A percentile compares a stretch with the other conserved stretches of the same genome.
These are phyloP conservation scores for Parus major DNA, from an alignment of 2,113 vertebrate genomes.

Conservation along the genomic window DNA sequence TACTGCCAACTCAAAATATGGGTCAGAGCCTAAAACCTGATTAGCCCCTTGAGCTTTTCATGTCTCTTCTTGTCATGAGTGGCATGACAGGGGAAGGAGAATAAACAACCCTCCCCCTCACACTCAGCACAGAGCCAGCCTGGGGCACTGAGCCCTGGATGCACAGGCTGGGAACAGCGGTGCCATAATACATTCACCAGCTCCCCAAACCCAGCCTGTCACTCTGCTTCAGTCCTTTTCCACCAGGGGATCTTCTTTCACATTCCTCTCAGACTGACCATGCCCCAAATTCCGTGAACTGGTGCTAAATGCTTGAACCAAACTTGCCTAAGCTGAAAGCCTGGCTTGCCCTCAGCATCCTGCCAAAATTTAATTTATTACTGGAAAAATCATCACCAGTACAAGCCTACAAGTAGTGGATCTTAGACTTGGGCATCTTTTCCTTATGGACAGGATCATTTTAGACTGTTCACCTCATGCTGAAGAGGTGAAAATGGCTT, in stretches of 20 bases:
- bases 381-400: background rate
- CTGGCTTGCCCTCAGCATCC: background rate
- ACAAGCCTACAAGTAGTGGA: background rate
- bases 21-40: constrained; percentile 55
- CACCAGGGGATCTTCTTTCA: background rate
- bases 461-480: background rate
- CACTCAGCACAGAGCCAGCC: constrained; percentile 8
- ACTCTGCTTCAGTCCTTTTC: background rate
- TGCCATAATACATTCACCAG: constrained; percentile 1
- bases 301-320: background rate
- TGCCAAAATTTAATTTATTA: background rate
- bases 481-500: background rate
- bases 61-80: constrained; percentile 43
- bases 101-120: constrained; percentile 38
- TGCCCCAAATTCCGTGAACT: background rate
- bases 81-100: constrained; percentile 17
- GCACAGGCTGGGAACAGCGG: background rate
- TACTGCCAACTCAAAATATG: constrained; percentile 39
- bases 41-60: constrained; percentile 41
- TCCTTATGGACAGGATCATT: background rate
- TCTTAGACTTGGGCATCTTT: background rate
- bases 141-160: background rate
- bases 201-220: constrained; percentile 14
- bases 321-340: background rate
- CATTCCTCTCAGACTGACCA: background rate